Evolutionary conservation across 2,113 vertebrate genomes (phyloP), one percentile per base, ranked within the genome.

Genomic region (Cyanoderma ruficeps): DNA sequence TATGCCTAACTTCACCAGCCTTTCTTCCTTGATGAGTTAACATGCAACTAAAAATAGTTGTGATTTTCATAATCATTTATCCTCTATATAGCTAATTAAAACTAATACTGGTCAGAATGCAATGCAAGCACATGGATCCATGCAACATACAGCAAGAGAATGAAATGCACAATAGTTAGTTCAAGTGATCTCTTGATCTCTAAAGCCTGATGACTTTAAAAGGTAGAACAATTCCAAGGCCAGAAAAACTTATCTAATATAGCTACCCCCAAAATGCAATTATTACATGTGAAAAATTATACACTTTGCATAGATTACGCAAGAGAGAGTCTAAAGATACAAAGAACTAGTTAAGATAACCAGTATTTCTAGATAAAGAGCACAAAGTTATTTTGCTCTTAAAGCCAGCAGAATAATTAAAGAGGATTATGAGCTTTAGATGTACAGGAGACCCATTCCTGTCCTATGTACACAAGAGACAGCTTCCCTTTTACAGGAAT

Each of bases 381-480:
- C 4, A 88, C 16, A 8, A 74, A 25, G 15, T 21, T 64, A 35
- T 41, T 68, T 77, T 64, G 35, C 20, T 77, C 16, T 25, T 60
- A 24, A 80, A 64, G n/a, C 3, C 22, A 53, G n/a, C 4, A 70
- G 44, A 91, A 28, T 41, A 69, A 63, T 21, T 33, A 42, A 42
- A 27, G 41, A 4, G 61, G 39, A 70, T 61, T 47, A 28, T 11
- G 33, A 56, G 3, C 8, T 47, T 27, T 6, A 72, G 30, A 69
- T 42, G 13, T 24, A 28, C 13, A 79, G 19, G 28, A 72, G 74
- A 64, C 56, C 10, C 15, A 63, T 11, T 89, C 28, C 7, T 39
- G 19, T 64, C 74, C 35, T 25, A 39, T 3, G 9, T 8, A 47
- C 0, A 2, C 6, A 56, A 10, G 2, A 5, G 12, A 53, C 1